A percentile compares a stretch with the other conserved stretches of the same genome.
phyloP scores from a whole-genome alignment of 2,113 vertebrate species.

The Tringa solitaria region DNA sequence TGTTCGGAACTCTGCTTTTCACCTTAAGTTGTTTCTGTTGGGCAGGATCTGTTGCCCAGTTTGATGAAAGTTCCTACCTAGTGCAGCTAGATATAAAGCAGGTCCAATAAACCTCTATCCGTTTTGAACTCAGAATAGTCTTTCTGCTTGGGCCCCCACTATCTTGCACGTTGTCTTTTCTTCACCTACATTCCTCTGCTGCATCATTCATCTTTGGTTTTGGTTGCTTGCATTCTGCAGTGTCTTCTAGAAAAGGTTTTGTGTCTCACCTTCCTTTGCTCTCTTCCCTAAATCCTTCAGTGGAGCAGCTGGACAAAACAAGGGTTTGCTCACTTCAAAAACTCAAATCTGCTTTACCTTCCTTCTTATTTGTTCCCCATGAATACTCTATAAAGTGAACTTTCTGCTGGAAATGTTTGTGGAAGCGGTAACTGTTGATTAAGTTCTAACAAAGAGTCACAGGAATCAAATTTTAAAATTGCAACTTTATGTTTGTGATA shows the following conservation, averaged over 20 bases:
- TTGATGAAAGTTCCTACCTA: not conserved
- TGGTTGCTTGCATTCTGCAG: not conserved
- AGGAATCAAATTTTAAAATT: conserved; percentile 60
- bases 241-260: not conserved
- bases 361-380: not conserved
- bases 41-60: not conserved
- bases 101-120: not conserved
- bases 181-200: not conserved
- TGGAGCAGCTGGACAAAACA: not conserved
- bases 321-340: not conserved
- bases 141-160: not conserved
- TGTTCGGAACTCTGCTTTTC: conserved; percentile 41
- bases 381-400: conserved; percentile 1
- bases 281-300: not conserved
- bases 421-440: conserved; percentile 45
- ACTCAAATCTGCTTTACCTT: not conserved
- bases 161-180: not conserved
- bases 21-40: conserved; percentile 49
- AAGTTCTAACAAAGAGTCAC: conserved; percentile 31
- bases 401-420: conserved; percentile 6
- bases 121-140: not conserved
- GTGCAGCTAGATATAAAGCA: not conserved
- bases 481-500: conserved; percentile 52
- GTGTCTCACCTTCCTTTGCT: not conserved
- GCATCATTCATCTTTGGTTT: not conserved